These are phyloP conservation scores for Stenchaetothrips biformis DNA, from an alignment of 2,888 invertebrate species.

Conservation along the genomic window DNA sequence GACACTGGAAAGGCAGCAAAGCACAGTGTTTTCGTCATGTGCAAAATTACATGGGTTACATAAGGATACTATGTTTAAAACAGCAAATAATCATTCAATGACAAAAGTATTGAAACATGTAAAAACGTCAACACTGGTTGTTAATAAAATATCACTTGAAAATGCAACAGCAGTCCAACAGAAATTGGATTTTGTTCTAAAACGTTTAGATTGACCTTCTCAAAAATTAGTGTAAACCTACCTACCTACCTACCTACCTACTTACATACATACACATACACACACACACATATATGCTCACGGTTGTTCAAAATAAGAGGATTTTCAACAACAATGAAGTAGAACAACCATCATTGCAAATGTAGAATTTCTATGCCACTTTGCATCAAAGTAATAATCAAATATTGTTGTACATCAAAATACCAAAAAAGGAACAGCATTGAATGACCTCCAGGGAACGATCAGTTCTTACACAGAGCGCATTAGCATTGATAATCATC, in stretches of 20 bases:
- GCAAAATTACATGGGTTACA: no score
- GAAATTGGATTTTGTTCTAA: background rate
- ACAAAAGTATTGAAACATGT: background rate
- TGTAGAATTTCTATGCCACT: background rate
- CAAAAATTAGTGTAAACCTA: constrained; percentile 13
- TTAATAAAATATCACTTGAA: constrained; percentile 17
- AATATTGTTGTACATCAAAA: constrained; percentile 28
- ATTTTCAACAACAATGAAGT: background rate
- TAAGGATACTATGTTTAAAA: background rate
- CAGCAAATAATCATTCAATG: background rate
- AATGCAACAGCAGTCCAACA: constrained; percentile 18
- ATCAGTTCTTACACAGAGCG: no score
- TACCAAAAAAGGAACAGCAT: constrained; percentile 28
- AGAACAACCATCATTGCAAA: background rate
- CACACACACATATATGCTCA: background rate
- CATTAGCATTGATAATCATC: no score
- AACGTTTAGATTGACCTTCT: constrained; percentile 3
- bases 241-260: constrained; percentile 13
- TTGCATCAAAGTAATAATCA: no score
- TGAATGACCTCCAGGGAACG: no score
- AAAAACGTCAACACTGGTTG: background rate
- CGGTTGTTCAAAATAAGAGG: background rate
- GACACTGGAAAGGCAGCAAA: no score
- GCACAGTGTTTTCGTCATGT: no score
- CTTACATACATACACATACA: constrained; percentile 22